A percentile compares a stretch with the other conserved stretches of the same genome.
Conservation (phyloP, 1,140 invertebrate genomes). For the Ostrea denselamellosa region DNA sequence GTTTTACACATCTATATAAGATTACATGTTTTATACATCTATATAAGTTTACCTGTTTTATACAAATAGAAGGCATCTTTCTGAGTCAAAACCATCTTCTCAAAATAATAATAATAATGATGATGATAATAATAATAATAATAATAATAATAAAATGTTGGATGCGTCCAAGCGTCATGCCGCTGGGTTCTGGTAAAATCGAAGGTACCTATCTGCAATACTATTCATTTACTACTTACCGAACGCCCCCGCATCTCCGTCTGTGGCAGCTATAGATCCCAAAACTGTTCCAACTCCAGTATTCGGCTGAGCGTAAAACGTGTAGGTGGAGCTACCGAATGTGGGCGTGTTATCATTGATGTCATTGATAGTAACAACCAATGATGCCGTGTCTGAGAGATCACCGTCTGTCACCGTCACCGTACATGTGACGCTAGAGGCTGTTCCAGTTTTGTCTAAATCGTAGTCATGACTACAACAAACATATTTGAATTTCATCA, state of each 20-base stretch:
- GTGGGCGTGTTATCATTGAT: slow-evolving; percentile 49
- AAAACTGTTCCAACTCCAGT: slow-evolving; percentile 37
- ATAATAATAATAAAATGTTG: no score
- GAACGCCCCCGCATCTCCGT: slow-evolving; percentile 37
- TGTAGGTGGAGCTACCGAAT: slow-evolving; percentile 41
- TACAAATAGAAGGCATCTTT: no score
- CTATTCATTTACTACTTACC: neutral
- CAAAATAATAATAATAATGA: no score
- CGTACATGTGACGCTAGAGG: slow-evolving; percentile 29
- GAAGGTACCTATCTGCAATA: no score
- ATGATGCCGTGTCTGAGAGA: slow-evolving; percentile 31
- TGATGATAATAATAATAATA: no score
- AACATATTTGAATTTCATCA: neutral
- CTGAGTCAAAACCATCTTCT: no score
- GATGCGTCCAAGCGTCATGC: no score
- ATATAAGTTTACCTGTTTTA: no score
- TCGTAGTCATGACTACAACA: slow-evolving; percentile 35
- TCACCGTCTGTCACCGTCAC: slow-evolving; percentile 41
- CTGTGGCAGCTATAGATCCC: slow-evolving; percentile 39
- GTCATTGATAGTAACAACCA: slow-evolving; percentile 45
- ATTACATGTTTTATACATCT: no score
- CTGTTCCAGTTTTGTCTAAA: slow-evolving; percentile 27
- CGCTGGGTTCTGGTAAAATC: no score
- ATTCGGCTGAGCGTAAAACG: slow-evolving; percentile 22
- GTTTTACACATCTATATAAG: no score